Evolutionary conservation across 2,888 invertebrate genomes (phyloP).

Genomic region (Erebia epiphron): DNA sequence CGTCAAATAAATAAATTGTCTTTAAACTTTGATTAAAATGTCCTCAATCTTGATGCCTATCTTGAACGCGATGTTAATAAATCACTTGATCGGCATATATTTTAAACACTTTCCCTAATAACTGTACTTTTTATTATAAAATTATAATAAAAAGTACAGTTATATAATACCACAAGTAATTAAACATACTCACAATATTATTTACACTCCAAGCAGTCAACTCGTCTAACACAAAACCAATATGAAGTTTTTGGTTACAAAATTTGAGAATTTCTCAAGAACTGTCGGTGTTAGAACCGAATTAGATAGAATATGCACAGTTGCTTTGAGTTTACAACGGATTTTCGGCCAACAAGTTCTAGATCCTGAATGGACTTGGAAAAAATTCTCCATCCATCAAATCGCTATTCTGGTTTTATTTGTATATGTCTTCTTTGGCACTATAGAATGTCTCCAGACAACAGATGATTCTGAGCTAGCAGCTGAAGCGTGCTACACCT

Average conservation of each 20-base stretch:
- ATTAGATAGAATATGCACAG: constrained; percentile 52
- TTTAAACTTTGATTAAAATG: no score
- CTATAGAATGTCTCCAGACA: constrained; percentile 49
- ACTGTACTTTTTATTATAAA: constrained; percentile 3
- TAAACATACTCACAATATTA: constrained; percentile 14
- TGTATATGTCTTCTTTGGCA: constrained; percentile 60
- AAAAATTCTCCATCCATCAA: constrained; percentile 48
- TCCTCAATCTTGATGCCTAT: no score
- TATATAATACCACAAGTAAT: no score
- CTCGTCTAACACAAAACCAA: constrained; percentile 27
- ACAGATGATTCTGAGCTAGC: constrained; percentile 48
- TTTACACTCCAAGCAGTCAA: constrained; percentile 11
- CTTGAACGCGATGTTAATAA: no score
- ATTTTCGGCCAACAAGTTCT: constrained; percentile 61
- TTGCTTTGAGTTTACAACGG: constrained; percentile 52
- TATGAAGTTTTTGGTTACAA: constrained; percentile 26
- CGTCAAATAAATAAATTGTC: no score
- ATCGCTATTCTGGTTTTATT: constrained; percentile 47
- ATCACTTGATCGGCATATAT: no score
- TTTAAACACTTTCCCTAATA: background rate
- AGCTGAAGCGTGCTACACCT: constrained; percentile 60
- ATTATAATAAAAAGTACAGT: background rate
- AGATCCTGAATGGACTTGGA: constrained; percentile 61
- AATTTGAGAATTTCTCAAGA: constrained; percentile 47
- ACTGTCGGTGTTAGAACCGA: constrained; percentile 57